Evolutionary conservation across 1,140 invertebrate species (phyloP), one percentile per base, ranked within the genome.

Genomic region (Pseudomyrmex pallidus): DNA sequence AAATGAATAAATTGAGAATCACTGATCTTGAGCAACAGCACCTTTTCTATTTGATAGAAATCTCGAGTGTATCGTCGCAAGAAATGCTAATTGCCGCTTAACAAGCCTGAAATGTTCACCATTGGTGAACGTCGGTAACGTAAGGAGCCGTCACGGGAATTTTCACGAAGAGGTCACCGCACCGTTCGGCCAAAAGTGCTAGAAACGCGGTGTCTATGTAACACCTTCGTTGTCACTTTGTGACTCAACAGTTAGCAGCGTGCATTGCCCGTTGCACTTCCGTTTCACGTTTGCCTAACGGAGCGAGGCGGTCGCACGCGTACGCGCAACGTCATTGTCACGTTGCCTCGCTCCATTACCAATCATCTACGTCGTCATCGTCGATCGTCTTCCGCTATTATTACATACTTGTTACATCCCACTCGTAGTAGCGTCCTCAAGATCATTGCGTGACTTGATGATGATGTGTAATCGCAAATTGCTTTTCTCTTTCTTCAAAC

Each of bases 251-350:
- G 74, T 84, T 78, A 87, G 56, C 46, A 82, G 67, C 70, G 67
- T 35, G 35, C 72, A 48, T 56, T 84, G 68, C 73, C 82, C 87
- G 86, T 87, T 74, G 86, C 74, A 87, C 67, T 87, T 87, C 86
- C 87, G 82, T 77, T 72, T 76, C 22, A 56, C 82, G 74, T 76
- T 80, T 72, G 78, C 57, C 86, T 88, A 88, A 88, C 87, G 87
- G 82, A 44, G 83, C 66, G 76, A 83, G 20, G 82, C 83, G 56
- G 59, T 84, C 57, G 70, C 61, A 61, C 52, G 66, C 59, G 35
- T 68, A 72, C 82, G 20, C 67, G 77, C 86, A 78, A 80, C 78
- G 73, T 88, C 77, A 87, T 78, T 85, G 56, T 66, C 80, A 68
- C 54, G 17, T 61, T 76, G 50, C 15, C 44, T 74, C 76, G 77